These are phyloP conservation scores for Phyllostomus discolor DNA, from an alignment of 2,113 vertebrate genomes.

Conservation along the genomic window DNA sequence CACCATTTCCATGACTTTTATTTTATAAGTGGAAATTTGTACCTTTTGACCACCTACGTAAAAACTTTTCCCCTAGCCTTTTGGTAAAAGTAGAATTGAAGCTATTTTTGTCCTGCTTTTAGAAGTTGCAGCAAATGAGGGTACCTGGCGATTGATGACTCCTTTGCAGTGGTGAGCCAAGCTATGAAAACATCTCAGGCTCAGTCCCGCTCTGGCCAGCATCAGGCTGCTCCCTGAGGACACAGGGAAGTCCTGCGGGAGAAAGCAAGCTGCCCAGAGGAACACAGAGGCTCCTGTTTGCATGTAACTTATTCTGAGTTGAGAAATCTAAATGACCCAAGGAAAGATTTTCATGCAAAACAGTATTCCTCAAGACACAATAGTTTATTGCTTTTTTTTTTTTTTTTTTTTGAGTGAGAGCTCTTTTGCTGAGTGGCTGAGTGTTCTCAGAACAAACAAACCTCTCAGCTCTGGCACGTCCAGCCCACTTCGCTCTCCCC, in stretches of 20 bases:
- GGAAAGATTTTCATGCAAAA: conserved; percentile 22
- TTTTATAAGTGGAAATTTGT: not conserved
- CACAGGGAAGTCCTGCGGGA: not conserved
- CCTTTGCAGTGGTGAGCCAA: accelerated
- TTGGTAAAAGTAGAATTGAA: not conserved
- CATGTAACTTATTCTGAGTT: not conserved
- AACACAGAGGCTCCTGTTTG: accelerated
- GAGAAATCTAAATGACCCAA: not conserved
- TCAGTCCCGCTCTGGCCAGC: accelerated
- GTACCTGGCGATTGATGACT: not conserved
- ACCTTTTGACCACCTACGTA: not conserved
- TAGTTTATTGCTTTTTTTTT: not conserved
- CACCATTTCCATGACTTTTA: not conserved
- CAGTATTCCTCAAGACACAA: not conserved
- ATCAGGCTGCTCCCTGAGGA: not conserved
- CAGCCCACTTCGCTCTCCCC: not conserved
- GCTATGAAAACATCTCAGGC: not conserved
- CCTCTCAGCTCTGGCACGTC: not conserved
- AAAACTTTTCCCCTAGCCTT: not conserved
- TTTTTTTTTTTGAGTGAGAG: not conserved
- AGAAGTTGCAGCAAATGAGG: not conserved
- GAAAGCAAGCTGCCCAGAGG: not conserved
- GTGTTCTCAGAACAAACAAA: not conserved
- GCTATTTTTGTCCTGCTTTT: not conserved
- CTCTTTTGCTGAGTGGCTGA: not conserved